Evolutionary conservation across 2,888 invertebrate genomes (phyloP).

Genomic region (Pherbina coryleti): DNA sequence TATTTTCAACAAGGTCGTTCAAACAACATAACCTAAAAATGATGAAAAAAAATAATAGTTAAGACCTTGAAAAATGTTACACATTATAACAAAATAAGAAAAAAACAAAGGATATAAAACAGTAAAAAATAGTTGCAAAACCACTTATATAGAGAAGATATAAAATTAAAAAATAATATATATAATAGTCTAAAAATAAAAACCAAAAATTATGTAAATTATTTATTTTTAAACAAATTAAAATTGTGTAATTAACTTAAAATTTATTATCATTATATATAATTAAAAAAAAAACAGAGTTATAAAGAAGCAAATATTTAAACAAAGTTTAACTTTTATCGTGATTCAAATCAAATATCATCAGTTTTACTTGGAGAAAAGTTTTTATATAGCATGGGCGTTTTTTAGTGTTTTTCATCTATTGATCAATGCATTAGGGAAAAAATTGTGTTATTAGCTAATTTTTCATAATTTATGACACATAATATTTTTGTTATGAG

Average conservation of each 20-base stretch:
- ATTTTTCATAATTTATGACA: too few relatives aligned
- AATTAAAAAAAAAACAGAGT: conserved; percentile 49
- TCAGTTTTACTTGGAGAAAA: conserved; percentile 56
- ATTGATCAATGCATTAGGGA: background rate
- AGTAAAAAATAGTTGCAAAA: conserved; percentile 18
- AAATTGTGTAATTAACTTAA: conserved; percentile 49
- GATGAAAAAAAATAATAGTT: conserved; percentile 1
- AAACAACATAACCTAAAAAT: conserved; percentile 31
- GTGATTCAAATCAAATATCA: conserved; percentile 67
- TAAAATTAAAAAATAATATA: conserved; percentile 50
- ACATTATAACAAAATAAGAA: conserved; percentile 24
- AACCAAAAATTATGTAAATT: conserved; percentile 64
- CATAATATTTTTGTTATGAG: too few relatives aligned
- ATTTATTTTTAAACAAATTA: conserved; percentile 50
- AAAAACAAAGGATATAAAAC: conserved; percentile 29
- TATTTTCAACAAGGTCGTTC: conserved; percentile 14
- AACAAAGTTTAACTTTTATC: conserved; percentile 66
- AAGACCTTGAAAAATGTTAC: conserved; percentile 33
- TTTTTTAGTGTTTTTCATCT: background rate
- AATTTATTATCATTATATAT: conserved; percentile 50
- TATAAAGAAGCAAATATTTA: conserved; percentile 59
- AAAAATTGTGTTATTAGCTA: too few relatives aligned
- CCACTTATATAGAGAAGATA: conserved; percentile 32
- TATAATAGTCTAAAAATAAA: conserved; percentile 45
- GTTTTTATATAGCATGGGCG: background rate